Evolutionary conservation across 2,888 invertebrate genomes (phyloP), one percentile per base, ranked within the genome.

Genomic region (Drosophila flavopinicola): DNA sequence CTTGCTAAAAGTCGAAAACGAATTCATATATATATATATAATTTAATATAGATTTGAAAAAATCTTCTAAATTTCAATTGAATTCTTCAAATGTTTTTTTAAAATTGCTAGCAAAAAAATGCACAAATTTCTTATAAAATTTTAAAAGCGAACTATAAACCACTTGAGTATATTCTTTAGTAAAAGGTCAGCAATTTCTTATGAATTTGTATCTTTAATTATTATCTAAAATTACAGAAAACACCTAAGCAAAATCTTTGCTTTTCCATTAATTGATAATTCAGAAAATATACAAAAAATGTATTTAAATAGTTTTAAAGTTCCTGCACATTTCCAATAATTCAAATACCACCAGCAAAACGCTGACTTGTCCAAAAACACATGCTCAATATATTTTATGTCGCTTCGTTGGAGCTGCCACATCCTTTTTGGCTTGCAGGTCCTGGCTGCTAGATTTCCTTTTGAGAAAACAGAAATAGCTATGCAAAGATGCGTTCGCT

Each of bases 401-500:
- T 33, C 66, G 72, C 24, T 52, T 38, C 42, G 38, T 25, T 49
- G 63, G n/a, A 41, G 64, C 53, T 52, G 63, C n/a, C 27, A 33
- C n/a, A n/a, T 53, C 11, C 33, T 15, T 32, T 49, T 39, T 37
- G 10, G 51, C 5, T 10, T 15, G n/a, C 3, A 6, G n/a, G 1
- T 32, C 5, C 9, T 5, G 17, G 13, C 11, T 37, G 20, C 25
- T 7, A 20, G 20, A 20, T 20, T 20, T 37, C 6, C n/a, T 25
- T 11, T 9, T 24, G 33, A 53, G 27, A 39, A 29, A 39, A 42
- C 24, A 27, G 44, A 56, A 60, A 69, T 35, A 60, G 44, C 60
- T 44, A 72, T 69, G 65, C 68, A 65, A 69, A 59, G 33, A 33
- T 45, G 54, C 54, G 44, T 67, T 58, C 72, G 72, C 68, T 57